A percentile compares a stretch with the other conserved stretches of the same genome.
Evolutionary conservation across 2,888 invertebrate genomes (phyloP).

Genomic region (Dioctria rufipes): DNA sequence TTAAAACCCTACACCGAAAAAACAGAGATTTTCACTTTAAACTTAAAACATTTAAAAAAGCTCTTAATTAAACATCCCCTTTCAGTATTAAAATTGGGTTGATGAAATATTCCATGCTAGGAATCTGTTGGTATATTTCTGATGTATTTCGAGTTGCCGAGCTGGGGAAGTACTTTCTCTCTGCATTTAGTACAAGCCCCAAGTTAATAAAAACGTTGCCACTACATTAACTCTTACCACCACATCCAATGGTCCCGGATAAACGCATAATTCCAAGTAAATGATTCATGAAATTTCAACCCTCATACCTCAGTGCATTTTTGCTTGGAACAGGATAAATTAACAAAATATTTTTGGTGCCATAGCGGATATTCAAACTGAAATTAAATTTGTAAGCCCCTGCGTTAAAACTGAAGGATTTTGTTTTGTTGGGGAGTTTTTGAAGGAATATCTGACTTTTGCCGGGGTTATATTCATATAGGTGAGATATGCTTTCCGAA

Average conservation of each 20-base stretch:
- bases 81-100: background rate
- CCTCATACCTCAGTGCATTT: conserved; percentile 29
- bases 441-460: too few relatives aligned
- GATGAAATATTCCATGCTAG: background rate
- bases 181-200: conserved; percentile 35
- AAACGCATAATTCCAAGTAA: conserved; percentile 41
- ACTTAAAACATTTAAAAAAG: conserved; percentile 13
- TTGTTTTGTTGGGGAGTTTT: too few relatives aligned
- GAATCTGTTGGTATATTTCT: conserved; percentile 25
- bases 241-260: conserved; percentile 1
- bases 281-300: conserved; percentile 48
- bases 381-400: conserved; percentile 20
- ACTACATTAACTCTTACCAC: conserved; percentile 40
- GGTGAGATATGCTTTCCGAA: too few relatives aligned
- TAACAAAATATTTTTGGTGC: conserved; percentile 43
- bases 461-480: too few relatives aligned
- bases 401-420: too few relatives aligned
- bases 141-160: background rate
- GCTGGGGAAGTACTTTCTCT: conserved; percentile 30
- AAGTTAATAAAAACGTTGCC: conserved; percentile 48
- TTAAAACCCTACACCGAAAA: too few relatives aligned
- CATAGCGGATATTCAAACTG: conserved; percentile 17
- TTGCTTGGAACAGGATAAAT: conserved; percentile 33
- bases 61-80: conserved; percentile 29
- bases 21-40: conserved; percentile 16